Percentiles rank a stretch among this genome's conserved stretches.
Conservation (phyloP, 2,113 vertebrate species). For the Lamprologus speciosus region DNA sequence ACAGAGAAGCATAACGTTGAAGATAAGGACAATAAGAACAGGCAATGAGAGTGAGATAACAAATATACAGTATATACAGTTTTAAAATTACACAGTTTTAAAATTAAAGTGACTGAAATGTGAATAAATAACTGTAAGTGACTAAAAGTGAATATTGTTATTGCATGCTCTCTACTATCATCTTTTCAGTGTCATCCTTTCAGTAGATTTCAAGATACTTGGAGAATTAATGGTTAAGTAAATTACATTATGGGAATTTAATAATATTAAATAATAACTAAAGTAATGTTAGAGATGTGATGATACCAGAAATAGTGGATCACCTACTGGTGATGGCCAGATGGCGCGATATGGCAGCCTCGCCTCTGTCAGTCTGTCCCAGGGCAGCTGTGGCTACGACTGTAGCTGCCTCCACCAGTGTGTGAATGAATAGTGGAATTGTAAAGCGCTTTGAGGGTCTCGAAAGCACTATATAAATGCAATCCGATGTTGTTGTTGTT, state of each 20-base stretch:
- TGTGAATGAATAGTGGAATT: background rate
- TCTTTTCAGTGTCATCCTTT: background rate
- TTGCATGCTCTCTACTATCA: background rate
- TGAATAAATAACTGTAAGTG: background rate
- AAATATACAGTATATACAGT: background rate
- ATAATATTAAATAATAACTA: background rate
- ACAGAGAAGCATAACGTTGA: rapidly evolving
- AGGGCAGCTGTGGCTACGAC: background rate
- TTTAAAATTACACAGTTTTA: background rate
- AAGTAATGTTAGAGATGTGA: background rate
- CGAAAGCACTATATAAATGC: rapidly evolving
- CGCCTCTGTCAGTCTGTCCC: background rate
- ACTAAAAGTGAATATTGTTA: background rate
- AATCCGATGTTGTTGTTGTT: background rate
- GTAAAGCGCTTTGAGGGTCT: rapidly evolving
- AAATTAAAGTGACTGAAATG: background rate
- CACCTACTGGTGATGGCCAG: background rate
- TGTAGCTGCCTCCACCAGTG: background rate
- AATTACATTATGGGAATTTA: background rate
- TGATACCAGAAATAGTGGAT: background rate
- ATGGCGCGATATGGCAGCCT: background rate
- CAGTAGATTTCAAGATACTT: background rate
- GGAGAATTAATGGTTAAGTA: background rate
- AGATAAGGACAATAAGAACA: background rate
- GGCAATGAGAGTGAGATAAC: background rate